These are phyloP conservation scores for Xenus cinereus DNA, from an alignment of 2,113 vertebrate species.

Conservation along the genomic window DNA sequence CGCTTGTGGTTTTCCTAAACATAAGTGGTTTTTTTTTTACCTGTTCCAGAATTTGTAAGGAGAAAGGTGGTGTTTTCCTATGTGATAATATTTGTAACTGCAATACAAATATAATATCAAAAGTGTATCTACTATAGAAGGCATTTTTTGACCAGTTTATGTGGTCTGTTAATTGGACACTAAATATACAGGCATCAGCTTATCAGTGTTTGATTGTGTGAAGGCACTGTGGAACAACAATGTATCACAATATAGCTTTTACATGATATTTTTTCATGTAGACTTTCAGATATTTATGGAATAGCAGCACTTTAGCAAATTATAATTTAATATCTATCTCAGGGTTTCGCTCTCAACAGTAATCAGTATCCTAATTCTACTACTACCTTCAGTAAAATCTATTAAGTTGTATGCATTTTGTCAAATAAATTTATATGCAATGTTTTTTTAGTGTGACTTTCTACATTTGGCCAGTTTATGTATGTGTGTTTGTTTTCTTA, in stretches of 20 bases:
- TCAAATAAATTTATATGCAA: not conserved
- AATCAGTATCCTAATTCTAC: not conserved
- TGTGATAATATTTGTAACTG: not conserved
- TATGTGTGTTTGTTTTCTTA: not conserved
- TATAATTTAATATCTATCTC: not conserved
- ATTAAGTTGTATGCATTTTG: not conserved
- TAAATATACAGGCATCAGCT: not conserved
- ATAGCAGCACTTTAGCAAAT: not conserved
- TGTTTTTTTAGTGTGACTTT: not conserved
- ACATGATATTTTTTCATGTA: not conserved
- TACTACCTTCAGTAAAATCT: not conserved
- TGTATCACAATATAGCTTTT: not conserved
- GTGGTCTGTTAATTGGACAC: not conserved
- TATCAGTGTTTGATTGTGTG: not conserved
- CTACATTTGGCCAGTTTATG: not conserved
- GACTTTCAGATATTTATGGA: not conserved
- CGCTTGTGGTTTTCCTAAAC: not conserved
- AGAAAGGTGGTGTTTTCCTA: not conserved
- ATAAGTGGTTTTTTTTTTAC: not conserved
- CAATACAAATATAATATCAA: not conserved
- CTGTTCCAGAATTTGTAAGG: not conserved
- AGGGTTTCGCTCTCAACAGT: not conserved
- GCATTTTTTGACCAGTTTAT: not conserved
- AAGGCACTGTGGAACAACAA: not conserved
- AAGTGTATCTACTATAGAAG: not conserved